Evolutionary conservation across 1,140 invertebrate species (phyloP), one percentile per base, ranked within the genome.

Genomic region (Glossosoma conforme): DNA sequence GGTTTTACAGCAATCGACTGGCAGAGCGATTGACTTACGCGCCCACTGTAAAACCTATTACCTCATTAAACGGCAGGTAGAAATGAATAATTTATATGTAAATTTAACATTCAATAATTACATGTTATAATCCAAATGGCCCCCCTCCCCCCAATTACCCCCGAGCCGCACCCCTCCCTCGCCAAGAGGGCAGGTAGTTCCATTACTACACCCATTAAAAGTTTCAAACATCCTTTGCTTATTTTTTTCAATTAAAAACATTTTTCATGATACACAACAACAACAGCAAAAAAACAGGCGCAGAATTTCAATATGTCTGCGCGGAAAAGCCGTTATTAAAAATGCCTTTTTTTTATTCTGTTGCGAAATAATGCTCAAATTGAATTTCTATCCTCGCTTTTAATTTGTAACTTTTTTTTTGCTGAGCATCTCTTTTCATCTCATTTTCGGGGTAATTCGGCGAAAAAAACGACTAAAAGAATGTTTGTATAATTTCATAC

Each of bases 191-290:
- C 5, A 8, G 20, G 6, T 25, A 24, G 8, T 3, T 20, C 21
- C 28, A 47, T 38, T 38, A 47, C 33, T 22, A 25, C 35, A 40
- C 53, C 50, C 53, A 55, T 55, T 55, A 55, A 55, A 55, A 55
- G 41, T 55, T 55, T 55, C 32, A 45, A 54, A 50, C 46, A 33
- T 49, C 45, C 24, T 47, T 46, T 35, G 4, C 35, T 49, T 49
- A 35, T 38, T 40, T 53, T 46, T 51, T 54, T 54, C 46, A 54
- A 54, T 54, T 54, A 45, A 55, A 54, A 47, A 45, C 41, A 36
- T 55, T 55, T 48, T 55, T 38, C 36, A 42, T 49, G 22, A 44
- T 33, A n/a, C n/a, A n/a, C n/a, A n/a, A n/a, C n/a, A n/a, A n/a
- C n/a, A n/a, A n/a, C n/a, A n/a, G n/a, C n/a, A n/a, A 53, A 10